Percentiles rank a stretch among this genome's conserved stretches.
phyloP scores from a whole-genome alignment of 37 sponge, comb jelly and placozoan genomes.

The Dysidea cf. avara region DNA sequence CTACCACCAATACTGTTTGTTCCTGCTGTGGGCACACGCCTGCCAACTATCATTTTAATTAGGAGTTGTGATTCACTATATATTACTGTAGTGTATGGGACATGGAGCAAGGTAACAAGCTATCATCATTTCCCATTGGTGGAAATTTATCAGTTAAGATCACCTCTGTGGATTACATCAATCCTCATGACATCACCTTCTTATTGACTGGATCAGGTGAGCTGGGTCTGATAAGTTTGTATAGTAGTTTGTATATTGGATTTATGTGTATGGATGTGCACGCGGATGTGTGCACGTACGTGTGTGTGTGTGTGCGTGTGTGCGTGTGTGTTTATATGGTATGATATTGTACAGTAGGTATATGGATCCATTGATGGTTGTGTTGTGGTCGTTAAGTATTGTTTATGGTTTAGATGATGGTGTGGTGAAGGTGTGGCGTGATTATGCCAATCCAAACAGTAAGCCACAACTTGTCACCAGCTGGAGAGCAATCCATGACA shows the following conservation, averaged over 20 bases:
- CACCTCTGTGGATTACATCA: slow-evolving; percentile 75
- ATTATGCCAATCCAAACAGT: slow-evolving; percentile 24
- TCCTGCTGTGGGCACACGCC: no score
- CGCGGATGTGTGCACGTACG: no score
- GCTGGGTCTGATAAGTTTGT: neutral
- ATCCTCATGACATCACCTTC: slow-evolving; percentile 82
- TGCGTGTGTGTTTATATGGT: neutral
- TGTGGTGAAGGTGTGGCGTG: slow-evolving; percentile 72
- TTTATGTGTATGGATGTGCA: neutral
- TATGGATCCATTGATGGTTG: neutral
- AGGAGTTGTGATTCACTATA: neutral
- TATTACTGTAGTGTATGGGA: slow-evolving; percentile 36
- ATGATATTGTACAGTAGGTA: neutral
- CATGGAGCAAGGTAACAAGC: slow-evolving; percentile 5
- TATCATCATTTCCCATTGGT: neutral
- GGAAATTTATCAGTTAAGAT: slow-evolving; percentile 38
- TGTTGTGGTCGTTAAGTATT: neutral
- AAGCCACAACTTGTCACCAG: slow-evolving; percentile 64
- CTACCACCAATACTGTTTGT: no score
- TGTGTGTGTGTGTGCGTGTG: neutral
- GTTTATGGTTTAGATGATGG: slow-evolving; percentile 74
- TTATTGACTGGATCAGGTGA: slow-evolving; percentile 81
- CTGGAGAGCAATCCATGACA: slow-evolving; percentile 81
- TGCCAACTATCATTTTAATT: no score
- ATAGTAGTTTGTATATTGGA: neutral